Base-by-base conservation (phyloP, 2,888 invertebrate species). In the Anthrax anthrax region DNA sequence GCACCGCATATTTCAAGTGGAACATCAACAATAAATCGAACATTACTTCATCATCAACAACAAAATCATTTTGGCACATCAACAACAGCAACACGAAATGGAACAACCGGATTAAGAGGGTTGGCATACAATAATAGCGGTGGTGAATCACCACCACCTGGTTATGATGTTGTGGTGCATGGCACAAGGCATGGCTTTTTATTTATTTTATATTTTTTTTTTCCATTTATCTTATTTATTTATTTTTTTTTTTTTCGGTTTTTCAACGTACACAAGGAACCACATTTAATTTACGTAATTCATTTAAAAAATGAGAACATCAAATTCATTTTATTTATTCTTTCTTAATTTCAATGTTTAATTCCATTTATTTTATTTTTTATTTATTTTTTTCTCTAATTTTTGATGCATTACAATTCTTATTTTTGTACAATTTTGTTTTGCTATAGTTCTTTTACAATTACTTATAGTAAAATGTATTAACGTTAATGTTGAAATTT, bases 131-230 rank as follows among this genome's bases (percentile, higher is more conserved):
- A 51, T 52, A 56, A 56, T 54, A 46, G 52, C 51, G 55, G 56
- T 54, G 60, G 60, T 52, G 57, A 66, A 58, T 67, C 68, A 55
- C 68, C 68, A 57, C 68, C 68, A 59, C 68, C 68, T 54, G 64
- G 64, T 61, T 69, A 69, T 65, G 67, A 68, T 66, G 61, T 62
- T 60, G 63, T 68, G 67, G 67, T 69, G 68, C 68, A 69, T 68
- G 68, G 66, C 67, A 66, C 65, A 66, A 69, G 68, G 68, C 68
- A 69, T 68, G 68, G 66, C 60, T 64, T 65, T 47, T 50, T 51
- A 43, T 53, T 50, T 49, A 45, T 49, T 41, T 46, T 43, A 34
- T 49, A 46, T 46, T 43, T 47, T 36, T 5, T 36, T 36, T 36
- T 36, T 16, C 3, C 6, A 36, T 14, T 36, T 36, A 16, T n/a